These are phyloP conservation scores for Stenchaetothrips biformis DNA, from an alignment of 2,888 invertebrate species.

Conservation along the genomic window DNA sequence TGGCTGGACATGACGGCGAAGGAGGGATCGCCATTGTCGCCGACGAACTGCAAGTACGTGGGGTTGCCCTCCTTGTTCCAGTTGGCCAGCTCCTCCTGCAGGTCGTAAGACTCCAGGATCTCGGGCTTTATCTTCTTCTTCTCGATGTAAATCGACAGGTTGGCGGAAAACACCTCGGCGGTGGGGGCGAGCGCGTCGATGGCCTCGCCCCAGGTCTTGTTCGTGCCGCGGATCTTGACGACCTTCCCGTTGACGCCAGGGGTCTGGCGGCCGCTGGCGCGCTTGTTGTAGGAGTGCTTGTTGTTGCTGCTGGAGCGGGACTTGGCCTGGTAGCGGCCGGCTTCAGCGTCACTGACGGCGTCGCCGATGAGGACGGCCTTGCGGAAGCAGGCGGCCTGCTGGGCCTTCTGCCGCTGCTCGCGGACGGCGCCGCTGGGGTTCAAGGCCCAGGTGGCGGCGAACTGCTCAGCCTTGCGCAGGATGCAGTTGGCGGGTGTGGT, in stretches of 20 bases:
- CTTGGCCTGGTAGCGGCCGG: slow-evolving; percentile 12
- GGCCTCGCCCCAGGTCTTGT: too few species aligned
- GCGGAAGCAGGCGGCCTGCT: slow-evolving; percentile 22
- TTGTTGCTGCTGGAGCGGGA: neutral
- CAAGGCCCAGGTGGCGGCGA: slow-evolving; percentile 56
- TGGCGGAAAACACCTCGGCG: too few species aligned
- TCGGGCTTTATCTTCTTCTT: too few species aligned
- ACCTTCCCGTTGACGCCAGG: slow-evolving; percentile 40
- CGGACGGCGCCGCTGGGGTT: slow-evolving; percentile 41
- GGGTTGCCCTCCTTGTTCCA: too few species aligned
- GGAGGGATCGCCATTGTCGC: too few species aligned
- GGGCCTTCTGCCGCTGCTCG: slow-evolving; percentile 44
- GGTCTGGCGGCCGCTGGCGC: slow-evolving; percentile 32
- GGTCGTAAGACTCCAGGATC: too few species aligned
- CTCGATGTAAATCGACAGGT: too few species aligned
- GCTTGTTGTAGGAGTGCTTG: neutral
- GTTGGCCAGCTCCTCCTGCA: too few species aligned
- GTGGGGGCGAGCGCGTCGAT: too few species aligned
- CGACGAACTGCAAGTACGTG: too few species aligned
- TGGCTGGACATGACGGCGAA: too few species aligned
- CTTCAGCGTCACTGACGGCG: neutral
- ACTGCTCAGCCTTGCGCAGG: slow-evolving; percentile 51
- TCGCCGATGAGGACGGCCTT: neutral
- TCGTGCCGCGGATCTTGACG: too few species aligned
- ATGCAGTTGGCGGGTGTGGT: slow-evolving; percentile 54